Percentiles rank a stretch among this genome's conserved stretches.
Evolutionary conservation across 2,113 vertebrate genomes (phyloP).

Genomic region (Callipepla squamata): DNA sequence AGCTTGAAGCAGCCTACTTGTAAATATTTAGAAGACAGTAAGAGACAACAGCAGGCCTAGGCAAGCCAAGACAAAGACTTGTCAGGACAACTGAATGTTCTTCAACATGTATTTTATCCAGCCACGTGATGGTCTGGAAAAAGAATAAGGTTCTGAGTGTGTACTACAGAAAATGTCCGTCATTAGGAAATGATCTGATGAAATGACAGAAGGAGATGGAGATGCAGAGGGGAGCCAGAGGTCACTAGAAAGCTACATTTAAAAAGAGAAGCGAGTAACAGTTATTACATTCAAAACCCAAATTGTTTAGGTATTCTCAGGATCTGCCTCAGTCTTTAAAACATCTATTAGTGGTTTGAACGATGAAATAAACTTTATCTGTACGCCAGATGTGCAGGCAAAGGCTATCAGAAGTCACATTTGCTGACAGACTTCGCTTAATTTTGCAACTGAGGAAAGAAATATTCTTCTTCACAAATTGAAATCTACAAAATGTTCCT

Average conservation of each 20-base stretch:
- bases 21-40: neutral
- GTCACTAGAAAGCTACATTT: neutral
- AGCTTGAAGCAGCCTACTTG: neutral
- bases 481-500: fast-evolving
- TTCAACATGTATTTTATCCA: neutral
- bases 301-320: neutral
- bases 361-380: neutral
- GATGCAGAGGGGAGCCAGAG: fast-evolving
- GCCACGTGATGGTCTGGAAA: neutral
- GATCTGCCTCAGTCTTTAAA: neutral
- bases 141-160: neutral
- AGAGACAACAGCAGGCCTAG: neutral
- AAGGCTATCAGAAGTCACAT: neutral
- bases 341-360: neutral
- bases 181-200: neutral
- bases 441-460: neutral
- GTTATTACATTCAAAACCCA: neutral
- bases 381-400: neutral
- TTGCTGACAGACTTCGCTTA: neutral
- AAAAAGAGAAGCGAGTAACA: neutral
- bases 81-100: neutral
- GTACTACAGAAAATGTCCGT: fast-evolving
- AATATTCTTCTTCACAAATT: neutral
- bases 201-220: fast-evolving
- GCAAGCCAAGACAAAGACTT: neutral